phyloP scores from a whole-genome alignment of 2,113 vertebrate species.

The Nannobrachium achirus region DNA sequence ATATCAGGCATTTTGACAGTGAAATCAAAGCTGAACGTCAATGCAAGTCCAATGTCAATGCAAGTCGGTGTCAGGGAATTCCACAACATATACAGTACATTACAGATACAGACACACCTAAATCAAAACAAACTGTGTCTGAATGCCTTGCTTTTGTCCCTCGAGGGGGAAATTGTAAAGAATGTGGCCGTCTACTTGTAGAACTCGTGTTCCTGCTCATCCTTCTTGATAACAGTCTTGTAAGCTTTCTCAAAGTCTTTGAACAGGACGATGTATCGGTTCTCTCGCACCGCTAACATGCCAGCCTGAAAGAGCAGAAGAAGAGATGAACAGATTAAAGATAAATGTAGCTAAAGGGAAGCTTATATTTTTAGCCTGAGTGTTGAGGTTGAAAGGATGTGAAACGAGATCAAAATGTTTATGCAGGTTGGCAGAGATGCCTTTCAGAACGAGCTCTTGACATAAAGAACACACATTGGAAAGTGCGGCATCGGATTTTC shows the following conservation, averaged over 20 bases:
- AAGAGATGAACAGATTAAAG: constrained; percentile 1
- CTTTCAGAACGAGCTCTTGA: too few species aligned
- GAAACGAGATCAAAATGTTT: too few species aligned
- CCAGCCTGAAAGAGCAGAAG: constrained; percentile 79
- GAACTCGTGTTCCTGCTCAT: constrained; percentile 95
- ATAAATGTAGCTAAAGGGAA: too few species aligned
- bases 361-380: too few species aligned
- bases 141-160: constrained; percentile 4
- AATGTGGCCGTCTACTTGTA: constrained; percentile 85
- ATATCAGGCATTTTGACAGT: constrained; percentile 25
- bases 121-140: constrained; percentile 42
- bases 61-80: constrained; percentile 34
- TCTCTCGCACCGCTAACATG: constrained; percentile 94
- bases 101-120: constrained; percentile 29
- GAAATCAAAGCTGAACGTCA: constrained; percentile 28
- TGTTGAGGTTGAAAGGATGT: too few species aligned
- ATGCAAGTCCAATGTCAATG: constrained; percentile 45
- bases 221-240: constrained; percentile 95
- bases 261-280: constrained; percentile 92
- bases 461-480: too few species aligned
- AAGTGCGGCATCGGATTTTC: too few species aligned
- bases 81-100: constrained; percentile 45
- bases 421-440: too few species aligned
- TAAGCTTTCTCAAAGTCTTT: constrained; percentile 97
- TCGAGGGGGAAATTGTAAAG: not conserved